Base-by-base conservation (phyloP, 2,113 vertebrate genomes). In the Danionella cerebrum region DNA sequence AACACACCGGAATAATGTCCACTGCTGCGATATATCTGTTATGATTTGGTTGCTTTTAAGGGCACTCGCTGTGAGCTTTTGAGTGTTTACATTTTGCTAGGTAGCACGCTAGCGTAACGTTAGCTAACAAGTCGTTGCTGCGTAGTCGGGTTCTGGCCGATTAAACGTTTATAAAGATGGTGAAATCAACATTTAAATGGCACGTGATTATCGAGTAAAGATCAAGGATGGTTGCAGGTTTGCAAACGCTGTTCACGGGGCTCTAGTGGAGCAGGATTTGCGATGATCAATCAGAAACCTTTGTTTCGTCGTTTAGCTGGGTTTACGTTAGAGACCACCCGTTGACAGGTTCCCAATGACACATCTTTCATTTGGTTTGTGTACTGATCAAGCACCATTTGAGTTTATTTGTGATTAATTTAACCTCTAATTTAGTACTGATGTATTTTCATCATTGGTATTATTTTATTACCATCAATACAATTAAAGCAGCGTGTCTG, bases 271-370 rank as follows among this genome's bases (percentile, higher is more conserved):
- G 19, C 22, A 41, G 33, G 16, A 33, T 45, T 35, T 53, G 48
- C 48, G 48, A 22, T 63, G 64, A 55, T 54, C 55, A 45, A 58
- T 54, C 42, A 70, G 24, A 66, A 76, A 70, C 24, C 74, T 31
- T 67, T 54, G 70, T 53, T 29, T 67, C 54, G 27, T 63, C 48
- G 29, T 50, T 60, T 54, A 63, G 36, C 5, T 59, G 41, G 12
- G 16, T 21, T n/a, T n/a, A n/a, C n/a, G n/a, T n/a, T 42, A 29
- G 45, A 59, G 7, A 48, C 29, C 60, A 36, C 41, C 60, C 29
- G 45, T 12, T 31, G 16, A 60, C 16, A 59, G n/a, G 14, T 9
- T 60, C 21, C 31, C 31, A 36, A 5, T 0, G 11, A 13, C 16
- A 54, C 33, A 21, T 4, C 19, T 48, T 24, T 36, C 19, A n/a